phyloP scores from a whole-genome alignment of 2,797 vertebrate species.

The Spinus olivaceus region DNA sequence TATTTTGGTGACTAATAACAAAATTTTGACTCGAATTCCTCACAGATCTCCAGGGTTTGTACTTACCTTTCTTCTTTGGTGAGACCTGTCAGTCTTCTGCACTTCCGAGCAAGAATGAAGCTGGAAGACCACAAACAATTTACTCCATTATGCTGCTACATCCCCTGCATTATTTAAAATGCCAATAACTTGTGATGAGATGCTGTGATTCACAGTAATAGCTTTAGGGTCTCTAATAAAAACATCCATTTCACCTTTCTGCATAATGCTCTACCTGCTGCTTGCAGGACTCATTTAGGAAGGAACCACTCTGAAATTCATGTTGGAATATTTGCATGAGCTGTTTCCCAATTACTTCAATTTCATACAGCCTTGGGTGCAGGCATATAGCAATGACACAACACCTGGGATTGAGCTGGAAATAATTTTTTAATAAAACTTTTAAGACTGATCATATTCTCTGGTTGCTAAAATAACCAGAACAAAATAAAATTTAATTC shows the following conservation, averaged over 20 bases:
- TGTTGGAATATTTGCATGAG: neutral
- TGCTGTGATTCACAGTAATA: neutral
- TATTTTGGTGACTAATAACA: neutral
- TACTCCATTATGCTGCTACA: neutral
- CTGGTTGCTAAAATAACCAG: neutral
- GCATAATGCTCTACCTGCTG: neutral
- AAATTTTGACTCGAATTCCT: neutral
- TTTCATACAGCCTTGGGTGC: neutral
- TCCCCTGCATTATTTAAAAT: neutral
- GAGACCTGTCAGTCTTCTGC: conserved; percentile 83
- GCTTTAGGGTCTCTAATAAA: neutral
- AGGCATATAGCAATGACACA: neutral
- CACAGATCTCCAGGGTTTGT: neutral
- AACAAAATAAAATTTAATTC: neutral
- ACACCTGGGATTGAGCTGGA: neutral
- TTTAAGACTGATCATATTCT: neutral
- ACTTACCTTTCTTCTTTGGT: conserved; percentile 90
- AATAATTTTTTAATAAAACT: neutral
- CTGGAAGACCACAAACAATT: conserved; percentile 70
- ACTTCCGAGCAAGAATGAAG: conserved; percentile 91
- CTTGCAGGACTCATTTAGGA: neutral
- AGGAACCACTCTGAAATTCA: neutral
- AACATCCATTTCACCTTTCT: neutral
- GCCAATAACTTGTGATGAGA: neutral
- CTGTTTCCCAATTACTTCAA: neutral